Base-by-base conservation (phyloP, 2,888 invertebrate genomes). In the Ernsta delagoae region DNA sequence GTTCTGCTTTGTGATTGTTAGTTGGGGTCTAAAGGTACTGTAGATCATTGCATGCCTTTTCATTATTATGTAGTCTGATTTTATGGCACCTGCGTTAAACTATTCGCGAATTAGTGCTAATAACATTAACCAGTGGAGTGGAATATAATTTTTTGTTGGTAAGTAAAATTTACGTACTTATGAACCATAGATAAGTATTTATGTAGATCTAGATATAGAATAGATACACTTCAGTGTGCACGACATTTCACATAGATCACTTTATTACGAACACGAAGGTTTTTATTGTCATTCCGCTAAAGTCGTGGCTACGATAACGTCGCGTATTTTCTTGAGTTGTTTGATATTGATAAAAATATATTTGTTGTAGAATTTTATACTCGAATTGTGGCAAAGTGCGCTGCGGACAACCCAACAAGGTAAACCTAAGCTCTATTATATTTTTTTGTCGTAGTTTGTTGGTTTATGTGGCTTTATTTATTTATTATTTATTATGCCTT, bases 381-480 rank as follows among this genome's bases (percentile, higher is more conserved):
- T 76, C 75, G 73, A 75, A 75, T 72, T 67, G 80, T 75, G 79
- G 34, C 80, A 75, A 57, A 54, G 69, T 54, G 48, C 39, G 74
- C 77, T 66, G 71, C 77, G 73, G 78, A 81, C 72, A 78, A 75
- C 74, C 72, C 70, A 63, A 74, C 70, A 84, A 92, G 90, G 90
- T 90, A 91, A 92, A 89, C 83, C 75, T 78, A 71, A 69, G 79
- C 79, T 84, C 78, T 78, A 83, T 83, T 83, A 78, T 75, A 77
- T 78, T 79, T 79, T 80, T 82, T 50, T 6, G 79, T 84, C 77
- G 85, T 90, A 89, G 89, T 83, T 81, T 81, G 80, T 85, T 89
- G 88, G 92, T 92, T 68, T 87, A 89, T 91, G 87, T 92, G 88
- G 92, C 92, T 92, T 50, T 92, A 89, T 90, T 88, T 92, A 92